Conservation (phyloP, 2,888 invertebrate species). For the Odontomyia ornata region DNA sequence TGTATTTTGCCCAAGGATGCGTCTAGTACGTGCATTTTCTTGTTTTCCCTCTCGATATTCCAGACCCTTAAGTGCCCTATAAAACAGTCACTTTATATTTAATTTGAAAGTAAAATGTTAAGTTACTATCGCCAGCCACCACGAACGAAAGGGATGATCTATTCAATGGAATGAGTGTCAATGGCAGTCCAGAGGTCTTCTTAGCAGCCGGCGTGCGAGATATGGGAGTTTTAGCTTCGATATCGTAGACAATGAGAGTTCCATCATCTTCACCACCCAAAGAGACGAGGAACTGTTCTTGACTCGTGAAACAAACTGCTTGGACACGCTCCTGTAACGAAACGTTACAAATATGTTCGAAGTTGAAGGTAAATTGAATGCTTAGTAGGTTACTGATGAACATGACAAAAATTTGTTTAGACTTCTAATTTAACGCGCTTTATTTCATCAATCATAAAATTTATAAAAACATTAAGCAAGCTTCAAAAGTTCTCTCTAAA, state of each 20-base stretch:
- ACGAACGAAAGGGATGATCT: constrained; percentile 73
- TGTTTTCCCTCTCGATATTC: constrained; percentile 75
- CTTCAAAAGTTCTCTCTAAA: no score
- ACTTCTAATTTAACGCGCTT: no score
- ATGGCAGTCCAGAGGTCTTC: constrained; percentile 77
- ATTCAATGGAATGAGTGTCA: constrained; percentile 67
- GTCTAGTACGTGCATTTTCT: constrained; percentile 76
- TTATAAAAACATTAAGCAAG: no score
- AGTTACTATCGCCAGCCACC: constrained; percentile 75
- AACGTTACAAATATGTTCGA: background rate
- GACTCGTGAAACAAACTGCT: constrained; percentile 81
- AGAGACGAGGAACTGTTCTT: constrained; percentile 83
- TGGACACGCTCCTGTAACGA: constrained; percentile 76
- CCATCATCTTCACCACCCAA: constrained; percentile 92
- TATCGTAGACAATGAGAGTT: constrained; percentile 85
- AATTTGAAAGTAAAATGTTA: background rate
- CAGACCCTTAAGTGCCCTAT: constrained; percentile 76
- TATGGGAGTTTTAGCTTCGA: constrained; percentile 70
- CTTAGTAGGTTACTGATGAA: no score
- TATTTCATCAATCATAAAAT: no score
- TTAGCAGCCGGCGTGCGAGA: constrained; percentile 71
- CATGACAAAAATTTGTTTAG: no score
- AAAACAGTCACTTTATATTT: constrained; percentile 17
- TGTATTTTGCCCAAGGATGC: constrained; percentile 82
- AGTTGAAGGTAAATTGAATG: no score